Conservation (phyloP, 2,888 invertebrate genomes). For the Rhaphigaster nebulosa region DNA sequence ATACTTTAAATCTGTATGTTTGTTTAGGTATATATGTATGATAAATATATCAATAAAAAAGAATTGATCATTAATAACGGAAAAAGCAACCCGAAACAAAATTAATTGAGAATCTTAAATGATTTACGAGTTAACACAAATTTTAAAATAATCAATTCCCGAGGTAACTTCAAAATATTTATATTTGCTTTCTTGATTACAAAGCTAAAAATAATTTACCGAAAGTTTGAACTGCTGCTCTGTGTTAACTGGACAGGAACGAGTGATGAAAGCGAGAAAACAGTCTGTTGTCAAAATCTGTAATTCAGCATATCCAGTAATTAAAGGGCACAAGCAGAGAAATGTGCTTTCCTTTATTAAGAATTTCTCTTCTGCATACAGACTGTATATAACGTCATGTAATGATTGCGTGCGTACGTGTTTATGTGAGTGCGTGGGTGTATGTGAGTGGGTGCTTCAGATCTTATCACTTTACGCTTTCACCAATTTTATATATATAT, state of each 20-base stretch:
- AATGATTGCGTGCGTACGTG: background rate
- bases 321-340: background rate
- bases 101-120: background rate
- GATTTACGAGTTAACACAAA: background rate
- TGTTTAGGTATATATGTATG: too few relatives aligned
- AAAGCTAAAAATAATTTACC: background rate
- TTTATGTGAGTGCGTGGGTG: background rate
- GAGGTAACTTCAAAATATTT: too few relatives aligned
- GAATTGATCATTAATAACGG: too few relatives aligned
- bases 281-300: background rate
- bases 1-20: too few relatives aligned
- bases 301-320: conserved; percentile 7
- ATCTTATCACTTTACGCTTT: background rate
- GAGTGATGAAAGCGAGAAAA: conserved; percentile 16
- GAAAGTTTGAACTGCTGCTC: background rate
- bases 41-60: too few relatives aligned
- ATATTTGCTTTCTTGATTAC: background rate
- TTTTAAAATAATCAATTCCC: background rate
- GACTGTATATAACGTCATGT: background rate
- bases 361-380: background rate
- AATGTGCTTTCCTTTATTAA: background rate
- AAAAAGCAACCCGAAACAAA: background rate
- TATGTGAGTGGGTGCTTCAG: background rate
- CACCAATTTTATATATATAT: background rate
- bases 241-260: background rate